Conservation (phyloP, 2,888 invertebrate species). For the Cheilosia vernalis region DNA sequence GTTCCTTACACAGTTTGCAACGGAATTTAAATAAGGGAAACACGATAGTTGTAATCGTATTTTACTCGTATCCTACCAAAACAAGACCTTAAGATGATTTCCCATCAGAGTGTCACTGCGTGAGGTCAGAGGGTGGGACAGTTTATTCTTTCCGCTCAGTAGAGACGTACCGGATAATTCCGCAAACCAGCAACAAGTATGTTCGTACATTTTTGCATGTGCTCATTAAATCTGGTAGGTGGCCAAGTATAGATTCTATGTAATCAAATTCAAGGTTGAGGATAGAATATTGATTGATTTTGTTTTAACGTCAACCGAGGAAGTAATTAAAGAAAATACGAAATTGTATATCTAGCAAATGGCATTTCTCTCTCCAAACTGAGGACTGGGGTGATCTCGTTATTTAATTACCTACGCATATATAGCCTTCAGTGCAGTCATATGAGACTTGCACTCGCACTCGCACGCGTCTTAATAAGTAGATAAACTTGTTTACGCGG, state of each 20-base stretch:
- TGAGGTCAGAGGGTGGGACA: too few species aligned
- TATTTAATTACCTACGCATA: conserved; percentile 30
- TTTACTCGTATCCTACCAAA: too few species aligned
- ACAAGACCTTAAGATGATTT: too few species aligned
- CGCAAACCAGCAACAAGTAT: background rate
- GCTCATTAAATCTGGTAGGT: background rate
- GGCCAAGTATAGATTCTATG: background rate
- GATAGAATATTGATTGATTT: background rate
- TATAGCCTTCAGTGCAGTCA: conserved; percentile 32
- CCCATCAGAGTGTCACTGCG: too few species aligned
- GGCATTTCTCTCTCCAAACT: conserved; percentile 3
- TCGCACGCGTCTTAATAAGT: conserved; percentile 27
- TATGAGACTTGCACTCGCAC: background rate
- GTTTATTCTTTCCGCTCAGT: too few species aligned
- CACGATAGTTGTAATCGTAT: too few species aligned
- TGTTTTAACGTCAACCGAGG: conserved; percentile 4
- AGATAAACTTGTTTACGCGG: conserved; percentile 41
- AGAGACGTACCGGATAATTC: background rate
- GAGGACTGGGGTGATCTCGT: conserved; percentile 16
- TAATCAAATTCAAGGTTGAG: conserved; percentile 8
- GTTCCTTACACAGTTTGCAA: too few species aligned
- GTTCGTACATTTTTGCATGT: background rate
- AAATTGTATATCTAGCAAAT: conserved; percentile 8
- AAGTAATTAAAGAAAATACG: conserved; percentile 14
- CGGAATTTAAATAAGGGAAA: too few species aligned